These are phyloP conservation scores for Orius laevigatus DNA, from an alignment of 1,140 invertebrate genomes.

Conservation along the genomic window DNA sequence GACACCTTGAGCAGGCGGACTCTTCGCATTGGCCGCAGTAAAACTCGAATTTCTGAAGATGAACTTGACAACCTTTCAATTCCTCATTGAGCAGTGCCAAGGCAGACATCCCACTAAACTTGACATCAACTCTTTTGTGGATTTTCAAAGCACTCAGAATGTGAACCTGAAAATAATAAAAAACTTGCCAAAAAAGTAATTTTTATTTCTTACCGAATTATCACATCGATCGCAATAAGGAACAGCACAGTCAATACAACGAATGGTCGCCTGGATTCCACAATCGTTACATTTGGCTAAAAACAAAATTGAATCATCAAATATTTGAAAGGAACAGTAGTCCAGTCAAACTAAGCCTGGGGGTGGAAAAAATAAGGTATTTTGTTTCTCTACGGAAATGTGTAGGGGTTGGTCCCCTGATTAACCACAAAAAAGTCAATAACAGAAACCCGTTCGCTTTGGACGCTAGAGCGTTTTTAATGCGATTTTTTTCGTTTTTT, in stretches of 20 bases:
- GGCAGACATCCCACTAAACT: neutral
- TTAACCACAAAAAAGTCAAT: too few relatives aligned
- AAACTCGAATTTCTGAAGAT: slow-evolving; percentile 21
- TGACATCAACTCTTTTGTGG: slow-evolving; percentile 18
- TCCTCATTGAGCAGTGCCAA: neutral
- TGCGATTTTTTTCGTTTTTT: too few relatives aligned
- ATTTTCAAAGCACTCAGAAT: slow-evolving; percentile 22
- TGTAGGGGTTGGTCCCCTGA: too few relatives aligned
- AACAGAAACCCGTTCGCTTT: too few relatives aligned
- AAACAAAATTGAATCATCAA: too few relatives aligned
- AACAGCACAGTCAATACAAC: slow-evolving; percentile 18
- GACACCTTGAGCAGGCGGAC: slow-evolving; percentile 26
- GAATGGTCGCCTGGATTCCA: neutral
- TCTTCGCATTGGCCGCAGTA: slow-evolving; percentile 26
- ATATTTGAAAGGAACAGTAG: too few relatives aligned
- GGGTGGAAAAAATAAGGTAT: too few relatives aligned
- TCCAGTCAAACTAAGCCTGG: too few relatives aligned
- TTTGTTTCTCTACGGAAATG: too few relatives aligned
- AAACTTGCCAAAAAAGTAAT: neutral
- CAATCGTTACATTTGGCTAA: neutral
- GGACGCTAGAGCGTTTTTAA: too few relatives aligned
- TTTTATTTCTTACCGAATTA: slow-evolving; percentile 11
- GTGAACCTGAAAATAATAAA: slow-evolving; percentile 19
- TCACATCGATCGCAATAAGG: slow-evolving; percentile 24
- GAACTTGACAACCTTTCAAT: slow-evolving; percentile 19